phyloP scores from a whole-genome alignment of 2,888 invertebrate genomes.

The Helicoverpa assulta region DNA sequence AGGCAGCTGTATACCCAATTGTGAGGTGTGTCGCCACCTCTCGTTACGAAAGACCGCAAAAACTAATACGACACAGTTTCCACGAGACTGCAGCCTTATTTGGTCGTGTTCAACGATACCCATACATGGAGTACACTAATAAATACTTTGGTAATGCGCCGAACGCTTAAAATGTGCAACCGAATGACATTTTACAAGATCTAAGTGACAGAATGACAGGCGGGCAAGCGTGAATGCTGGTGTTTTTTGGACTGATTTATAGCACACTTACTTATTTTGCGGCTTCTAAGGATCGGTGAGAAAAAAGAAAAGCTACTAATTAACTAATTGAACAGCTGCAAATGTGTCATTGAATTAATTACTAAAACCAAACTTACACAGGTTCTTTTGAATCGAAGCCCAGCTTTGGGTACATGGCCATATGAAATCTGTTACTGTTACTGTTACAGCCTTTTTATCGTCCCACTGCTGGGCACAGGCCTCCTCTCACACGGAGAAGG shows the following conservation, averaged over 20 bases:
- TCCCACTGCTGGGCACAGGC: too few species aligned
- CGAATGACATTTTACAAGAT: conserved; percentile 58
- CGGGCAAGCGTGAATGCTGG: conserved; percentile 32
- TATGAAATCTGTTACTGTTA: too few species aligned
- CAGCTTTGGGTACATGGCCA: too few species aligned
- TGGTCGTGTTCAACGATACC: conserved; percentile 72
- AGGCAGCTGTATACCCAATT: conserved; percentile 58
- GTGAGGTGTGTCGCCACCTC: conserved; percentile 68
- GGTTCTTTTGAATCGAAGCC: neutral
- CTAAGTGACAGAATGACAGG: conserved; percentile 52
- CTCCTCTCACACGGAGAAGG: too few species aligned
- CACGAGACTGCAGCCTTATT: conserved; percentile 79
- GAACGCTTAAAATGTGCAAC: conserved; percentile 59
- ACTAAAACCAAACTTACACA: neutral
- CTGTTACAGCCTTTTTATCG: too few species aligned
- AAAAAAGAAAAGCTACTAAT: conserved; percentile 9
- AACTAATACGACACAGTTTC: conserved; percentile 80
- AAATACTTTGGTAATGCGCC: conserved; percentile 64
- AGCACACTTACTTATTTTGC: conserved; percentile 6
- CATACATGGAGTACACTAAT: conserved; percentile 70
- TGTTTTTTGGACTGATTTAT: conserved; percentile 38
- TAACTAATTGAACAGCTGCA: conserved; percentile 13
- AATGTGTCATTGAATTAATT: conserved; percentile 21
- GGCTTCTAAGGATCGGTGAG: conserved; percentile 1
- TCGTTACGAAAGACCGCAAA: conserved; percentile 72